Evolutionary conservation across 1,140 invertebrate species (phyloP).

Genomic region (Magallana gigas): DNA sequence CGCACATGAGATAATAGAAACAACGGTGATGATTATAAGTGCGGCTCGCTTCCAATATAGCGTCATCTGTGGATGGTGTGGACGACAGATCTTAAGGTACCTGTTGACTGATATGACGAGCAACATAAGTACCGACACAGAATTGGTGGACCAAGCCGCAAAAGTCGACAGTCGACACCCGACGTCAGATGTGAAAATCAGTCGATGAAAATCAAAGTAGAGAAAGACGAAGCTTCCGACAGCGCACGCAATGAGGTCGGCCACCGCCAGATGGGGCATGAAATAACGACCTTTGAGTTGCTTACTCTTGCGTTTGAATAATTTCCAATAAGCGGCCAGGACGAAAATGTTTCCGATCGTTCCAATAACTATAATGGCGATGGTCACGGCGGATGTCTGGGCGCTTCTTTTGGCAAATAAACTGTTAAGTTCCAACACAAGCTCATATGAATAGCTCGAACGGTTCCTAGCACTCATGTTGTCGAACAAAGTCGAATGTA

Average conservation of each 20-base stretch:
- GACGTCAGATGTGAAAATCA: constrained; percentile 32
- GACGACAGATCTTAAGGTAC: constrained; percentile 53
- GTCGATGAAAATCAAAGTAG: constrained; percentile 40
- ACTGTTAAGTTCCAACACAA: background rate
- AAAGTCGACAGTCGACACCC: constrained; percentile 52
- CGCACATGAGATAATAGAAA: constrained; percentile 14
- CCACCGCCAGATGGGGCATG: constrained; percentile 47
- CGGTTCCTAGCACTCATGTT: background rate
- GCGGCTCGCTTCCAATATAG: constrained; percentile 43
- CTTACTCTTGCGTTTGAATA: constrained; percentile 30
- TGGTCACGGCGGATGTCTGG: constrained; percentile 7
- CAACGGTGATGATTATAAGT: background rate
- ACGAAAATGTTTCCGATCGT: constrained; percentile 19
- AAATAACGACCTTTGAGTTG: constrained; percentile 47
- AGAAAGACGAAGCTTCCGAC: constrained; percentile 49
- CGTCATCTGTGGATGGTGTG: constrained; percentile 44
- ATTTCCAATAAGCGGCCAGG: constrained; percentile 26
- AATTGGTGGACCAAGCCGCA: constrained; percentile 37
- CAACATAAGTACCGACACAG: constrained; percentile 47
- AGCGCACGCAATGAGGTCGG: constrained; percentile 44
- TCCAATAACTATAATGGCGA: constrained; percentile 7
- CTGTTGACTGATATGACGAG: constrained; percentile 46
- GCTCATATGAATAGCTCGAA: background rate
- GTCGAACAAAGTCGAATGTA: background rate
- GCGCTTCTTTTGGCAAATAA: background rate